Evolutionary conservation across 2,888 invertebrate genomes (phyloP).

Genomic region (Octonoba sinensis): DNA sequence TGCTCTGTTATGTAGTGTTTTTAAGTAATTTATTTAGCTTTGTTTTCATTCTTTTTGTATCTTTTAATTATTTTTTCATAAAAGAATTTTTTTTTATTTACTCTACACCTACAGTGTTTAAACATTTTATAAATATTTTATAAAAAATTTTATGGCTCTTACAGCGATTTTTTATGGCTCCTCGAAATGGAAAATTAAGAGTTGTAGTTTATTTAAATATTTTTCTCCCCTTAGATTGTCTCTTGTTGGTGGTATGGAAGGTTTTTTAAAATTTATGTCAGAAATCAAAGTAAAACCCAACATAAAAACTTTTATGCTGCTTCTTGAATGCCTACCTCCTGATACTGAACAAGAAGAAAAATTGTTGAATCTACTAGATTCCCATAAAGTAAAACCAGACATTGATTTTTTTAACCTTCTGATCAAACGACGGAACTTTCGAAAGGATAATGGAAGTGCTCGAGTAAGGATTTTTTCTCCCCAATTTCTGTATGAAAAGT

Average conservation of each 20-base stretch:
- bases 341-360: conserved; percentile 78
- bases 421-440: conserved; percentile 83
- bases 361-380: conserved; percentile 77
- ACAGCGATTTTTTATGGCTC: no score
- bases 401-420: conserved; percentile 88
- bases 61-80: no score
- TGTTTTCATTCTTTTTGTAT: no score
- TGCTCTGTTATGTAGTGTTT: no score
- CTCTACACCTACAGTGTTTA: no score
- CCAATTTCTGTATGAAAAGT: conserved; percentile 1
- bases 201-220: no score
- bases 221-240: conserved; percentile 12
- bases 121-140: no score
- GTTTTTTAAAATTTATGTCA: conserved; percentile 83
- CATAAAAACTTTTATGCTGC: conserved; percentile 83
- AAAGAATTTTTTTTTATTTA: no score
- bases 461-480: conserved; percentile 76
- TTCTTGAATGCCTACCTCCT: conserved; percentile 81
- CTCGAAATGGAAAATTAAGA: no score
- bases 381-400: conserved; percentile 78
- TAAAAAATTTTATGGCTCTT: no score
- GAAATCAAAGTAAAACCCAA: conserved; percentile 79
- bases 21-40: no score
- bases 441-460: conserved; percentile 80
- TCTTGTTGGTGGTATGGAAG: conserved; percentile 83